Conservation (phyloP, 2,797 vertebrate genomes). For the Sylvia borin region DNA sequence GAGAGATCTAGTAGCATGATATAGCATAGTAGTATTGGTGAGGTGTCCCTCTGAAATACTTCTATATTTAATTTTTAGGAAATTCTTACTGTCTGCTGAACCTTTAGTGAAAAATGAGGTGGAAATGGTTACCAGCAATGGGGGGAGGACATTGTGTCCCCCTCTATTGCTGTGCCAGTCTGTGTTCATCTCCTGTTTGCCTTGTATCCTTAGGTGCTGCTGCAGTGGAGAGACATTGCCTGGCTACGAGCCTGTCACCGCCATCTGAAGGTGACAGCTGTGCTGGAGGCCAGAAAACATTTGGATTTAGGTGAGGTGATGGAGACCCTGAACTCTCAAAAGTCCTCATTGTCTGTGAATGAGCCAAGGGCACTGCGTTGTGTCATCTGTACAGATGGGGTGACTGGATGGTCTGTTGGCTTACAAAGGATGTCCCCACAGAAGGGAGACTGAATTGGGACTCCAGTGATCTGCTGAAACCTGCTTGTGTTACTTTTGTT, state of each 20-base stretch:
- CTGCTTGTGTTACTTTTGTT: neutral
- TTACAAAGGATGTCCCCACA: neutral
- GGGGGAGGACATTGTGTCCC: neutral
- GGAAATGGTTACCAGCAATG: neutral
- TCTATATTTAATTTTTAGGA: neutral
- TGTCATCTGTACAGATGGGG: neutral
- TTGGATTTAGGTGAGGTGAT: constrained; percentile 78
- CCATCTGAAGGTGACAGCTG: constrained; percentile 73
- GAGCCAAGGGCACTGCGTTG: neutral
- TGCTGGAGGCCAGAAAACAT: constrained; percentile 69
- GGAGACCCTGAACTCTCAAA: neutral
- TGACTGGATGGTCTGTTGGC: neutral
- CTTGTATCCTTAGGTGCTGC: constrained; percentile 62
- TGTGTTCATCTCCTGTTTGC: neutral
- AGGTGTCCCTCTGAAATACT: neutral
- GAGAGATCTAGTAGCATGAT: neutral
- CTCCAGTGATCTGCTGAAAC: neutral
- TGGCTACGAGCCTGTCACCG: constrained; percentile 32
- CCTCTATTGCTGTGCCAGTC: neutral
- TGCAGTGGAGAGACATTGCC: constrained; percentile 78
- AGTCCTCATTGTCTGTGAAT: neutral
- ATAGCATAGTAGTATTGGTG: neutral
- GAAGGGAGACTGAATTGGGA: neutral
- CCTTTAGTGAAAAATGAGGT: neutral
- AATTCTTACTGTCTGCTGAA: neutral